Conservation (phyloP, 2,888 invertebrate species). For the Graphium colonna region DNA sequence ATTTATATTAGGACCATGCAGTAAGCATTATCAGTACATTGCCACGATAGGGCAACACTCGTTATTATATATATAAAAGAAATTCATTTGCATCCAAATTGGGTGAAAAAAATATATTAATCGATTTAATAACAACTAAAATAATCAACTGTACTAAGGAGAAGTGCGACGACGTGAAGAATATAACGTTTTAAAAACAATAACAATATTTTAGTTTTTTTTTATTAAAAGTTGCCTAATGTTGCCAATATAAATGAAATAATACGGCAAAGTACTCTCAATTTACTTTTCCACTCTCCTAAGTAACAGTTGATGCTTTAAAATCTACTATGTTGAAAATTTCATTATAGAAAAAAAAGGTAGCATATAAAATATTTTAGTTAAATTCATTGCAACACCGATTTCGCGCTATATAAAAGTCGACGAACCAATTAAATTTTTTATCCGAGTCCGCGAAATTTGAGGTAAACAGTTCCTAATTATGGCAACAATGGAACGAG, state of each 20-base stretch:
- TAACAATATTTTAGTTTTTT: too few relatives aligned
- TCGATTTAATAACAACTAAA: slow-evolving; percentile 30
- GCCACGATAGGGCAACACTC: slow-evolving; percentile 38
- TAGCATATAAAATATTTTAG: not conserved
- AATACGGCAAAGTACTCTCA: too few relatives aligned
- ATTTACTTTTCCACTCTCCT: not conserved
- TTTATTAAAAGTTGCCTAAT: too few relatives aligned
- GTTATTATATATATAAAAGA: slow-evolving; percentile 41
- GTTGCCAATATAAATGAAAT: too few relatives aligned
- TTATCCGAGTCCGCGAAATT: slow-evolving; percentile 36
- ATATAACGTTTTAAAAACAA: not conserved
- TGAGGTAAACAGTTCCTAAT: slow-evolving; percentile 69
- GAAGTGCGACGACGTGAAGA: not conserved
- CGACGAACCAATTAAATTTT: not conserved
- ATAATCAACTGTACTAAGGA: slow-evolving; percentile 20
- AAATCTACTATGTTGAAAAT: slow-evolving; percentile 22
- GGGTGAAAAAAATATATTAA: slow-evolving; percentile 44
- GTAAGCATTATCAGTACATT: slow-evolving; percentile 48
- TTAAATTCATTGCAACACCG: slow-evolving; percentile 13
- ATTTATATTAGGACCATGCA: slow-evolving; percentile 1
- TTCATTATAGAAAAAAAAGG: slow-evolving; percentile 10
- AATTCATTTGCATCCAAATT: slow-evolving; percentile 47
- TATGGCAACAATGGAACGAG: slow-evolving; percentile 71
- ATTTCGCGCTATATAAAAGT: slow-evolving; percentile 9
- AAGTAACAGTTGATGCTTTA: slow-evolving; percentile 24